Conservation (phyloP, 2,113 vertebrate genomes). For the Ceyx cyanopectus region DNA sequence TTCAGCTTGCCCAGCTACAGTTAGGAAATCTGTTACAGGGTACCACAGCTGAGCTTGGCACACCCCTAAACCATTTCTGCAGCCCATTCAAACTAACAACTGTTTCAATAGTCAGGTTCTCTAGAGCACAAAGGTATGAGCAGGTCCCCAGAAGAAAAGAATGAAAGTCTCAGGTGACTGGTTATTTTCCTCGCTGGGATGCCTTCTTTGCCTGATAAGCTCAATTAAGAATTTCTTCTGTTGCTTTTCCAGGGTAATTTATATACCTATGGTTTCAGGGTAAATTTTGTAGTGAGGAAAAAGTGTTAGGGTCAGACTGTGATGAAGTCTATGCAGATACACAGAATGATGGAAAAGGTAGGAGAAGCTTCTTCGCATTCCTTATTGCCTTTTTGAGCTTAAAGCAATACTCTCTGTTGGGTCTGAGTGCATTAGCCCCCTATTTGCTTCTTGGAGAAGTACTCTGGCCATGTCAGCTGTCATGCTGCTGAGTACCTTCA, state of each 20-base stretch:
- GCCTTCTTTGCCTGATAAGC: not conserved
- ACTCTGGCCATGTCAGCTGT: not conserved
- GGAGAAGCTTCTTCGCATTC: not conserved
- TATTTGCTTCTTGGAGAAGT: not conserved
- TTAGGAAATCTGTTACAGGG: conserved; percentile 23
- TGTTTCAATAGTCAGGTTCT: not conserved
- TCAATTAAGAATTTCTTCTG: not conserved
- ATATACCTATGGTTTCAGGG: not conserved
- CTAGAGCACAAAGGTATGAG: not conserved
- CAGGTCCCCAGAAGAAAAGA: not conserved
- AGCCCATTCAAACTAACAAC: not conserved
- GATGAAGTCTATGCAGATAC: not conserved
- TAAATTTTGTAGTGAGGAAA: not conserved
- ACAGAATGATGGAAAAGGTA: not conserved
- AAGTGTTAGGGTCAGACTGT: not conserved
- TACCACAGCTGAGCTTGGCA: conserved; percentile 22
- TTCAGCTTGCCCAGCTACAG: conserved; percentile 50
- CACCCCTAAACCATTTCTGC: not conserved
- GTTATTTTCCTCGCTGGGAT: not conserved
- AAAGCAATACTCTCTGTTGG: not conserved
- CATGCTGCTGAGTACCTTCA: not conserved
- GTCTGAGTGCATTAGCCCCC: not conserved
- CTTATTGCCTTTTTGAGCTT: not conserved
- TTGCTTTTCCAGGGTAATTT: not conserved
- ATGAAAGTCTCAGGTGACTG: not conserved